A percentile compares a stretch with the other conserved stretches of the same genome.
Conservation (phyloP, 2,888 invertebrate genomes). For the Dasypolia templi region DNA sequence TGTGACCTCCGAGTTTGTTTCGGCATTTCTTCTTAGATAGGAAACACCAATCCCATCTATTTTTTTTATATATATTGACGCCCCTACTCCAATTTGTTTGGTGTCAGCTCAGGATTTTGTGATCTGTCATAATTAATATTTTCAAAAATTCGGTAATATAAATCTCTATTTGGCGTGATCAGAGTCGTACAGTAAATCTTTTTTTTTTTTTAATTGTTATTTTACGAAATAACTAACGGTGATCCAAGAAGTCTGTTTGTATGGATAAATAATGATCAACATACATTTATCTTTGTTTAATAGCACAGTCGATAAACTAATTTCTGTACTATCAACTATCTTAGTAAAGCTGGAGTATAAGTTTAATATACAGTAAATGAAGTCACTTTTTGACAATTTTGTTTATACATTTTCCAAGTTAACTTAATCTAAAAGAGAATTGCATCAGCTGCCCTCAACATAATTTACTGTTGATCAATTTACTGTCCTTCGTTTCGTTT, state of each 20-base stretch:
- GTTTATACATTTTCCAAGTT: background rate
- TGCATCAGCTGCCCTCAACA: slow-evolving; percentile 28
- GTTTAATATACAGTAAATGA: background rate
- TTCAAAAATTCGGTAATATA: too few species aligned
- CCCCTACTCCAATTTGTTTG: background rate
- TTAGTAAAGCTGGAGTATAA: background rate
- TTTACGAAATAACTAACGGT: background rate
- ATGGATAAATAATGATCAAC: background rate
- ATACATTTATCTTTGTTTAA: too few species aligned
- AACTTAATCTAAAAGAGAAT: slow-evolving; percentile 11
- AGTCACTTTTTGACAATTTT: background rate
- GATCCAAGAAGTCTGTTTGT: background rate
- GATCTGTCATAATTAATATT: too few species aligned
- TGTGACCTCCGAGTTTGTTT: background rate
- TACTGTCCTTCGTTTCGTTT: background rate
- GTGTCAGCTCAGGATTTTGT: background rate
- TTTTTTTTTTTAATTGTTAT: background rate
- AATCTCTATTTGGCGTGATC: background rate
- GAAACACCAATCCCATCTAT: too few species aligned
- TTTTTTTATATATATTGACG: too few species aligned
- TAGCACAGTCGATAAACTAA: too few species aligned
- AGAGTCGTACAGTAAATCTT: too few species aligned
- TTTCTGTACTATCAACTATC: background rate
- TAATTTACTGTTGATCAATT: background rate
- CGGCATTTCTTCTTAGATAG: background rate